Evolutionary conservation across 35 echinoderm and acorn worm genomes (phyloP).

Genomic region (Nesometra sesokonis): DNA sequence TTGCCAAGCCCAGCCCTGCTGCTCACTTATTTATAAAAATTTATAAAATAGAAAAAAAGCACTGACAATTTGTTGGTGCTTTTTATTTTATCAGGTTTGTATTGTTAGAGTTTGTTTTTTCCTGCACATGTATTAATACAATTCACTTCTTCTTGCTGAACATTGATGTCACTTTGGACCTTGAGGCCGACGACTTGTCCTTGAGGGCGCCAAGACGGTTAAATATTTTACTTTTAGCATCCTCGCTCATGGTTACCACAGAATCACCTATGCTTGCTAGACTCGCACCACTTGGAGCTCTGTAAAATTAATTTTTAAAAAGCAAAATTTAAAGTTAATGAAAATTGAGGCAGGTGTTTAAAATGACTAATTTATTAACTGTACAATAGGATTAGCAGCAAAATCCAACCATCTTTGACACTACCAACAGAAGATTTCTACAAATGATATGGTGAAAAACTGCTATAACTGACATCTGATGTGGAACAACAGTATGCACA

Average conservation of each 20-base stretch:
- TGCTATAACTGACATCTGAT: too few species aligned
- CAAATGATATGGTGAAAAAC: too few species aligned
- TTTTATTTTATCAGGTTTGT: not conserved
- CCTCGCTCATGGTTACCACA: not conserved
- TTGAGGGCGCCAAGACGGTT: constrained; percentile 3
- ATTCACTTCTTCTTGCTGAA: constrained; percentile 6
- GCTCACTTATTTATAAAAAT: too few species aligned
- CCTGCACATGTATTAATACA: not conserved
- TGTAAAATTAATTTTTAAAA: not conserved
- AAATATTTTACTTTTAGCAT: constrained; percentile 2
- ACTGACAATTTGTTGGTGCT: not conserved
- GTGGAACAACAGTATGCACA: too few species aligned
- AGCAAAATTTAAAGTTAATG: too few species aligned
- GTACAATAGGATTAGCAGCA: too few species aligned
- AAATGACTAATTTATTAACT: too few species aligned
- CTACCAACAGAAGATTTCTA: too few species aligned
- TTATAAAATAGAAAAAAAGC: too few species aligned
- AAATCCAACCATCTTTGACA: too few species aligned
- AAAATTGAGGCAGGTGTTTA: too few species aligned
- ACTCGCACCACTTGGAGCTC: not conserved
- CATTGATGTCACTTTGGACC: not conserved
- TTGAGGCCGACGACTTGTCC: constrained; percentile 10
- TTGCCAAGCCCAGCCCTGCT: too few species aligned
- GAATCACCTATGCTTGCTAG: not conserved
- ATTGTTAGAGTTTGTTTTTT: not conserved